Evolutionary conservation across 1,140 invertebrate genomes (phyloP), one percentile per base, ranked within the genome.

Genomic region (Leptonema lineaticorne): DNA sequence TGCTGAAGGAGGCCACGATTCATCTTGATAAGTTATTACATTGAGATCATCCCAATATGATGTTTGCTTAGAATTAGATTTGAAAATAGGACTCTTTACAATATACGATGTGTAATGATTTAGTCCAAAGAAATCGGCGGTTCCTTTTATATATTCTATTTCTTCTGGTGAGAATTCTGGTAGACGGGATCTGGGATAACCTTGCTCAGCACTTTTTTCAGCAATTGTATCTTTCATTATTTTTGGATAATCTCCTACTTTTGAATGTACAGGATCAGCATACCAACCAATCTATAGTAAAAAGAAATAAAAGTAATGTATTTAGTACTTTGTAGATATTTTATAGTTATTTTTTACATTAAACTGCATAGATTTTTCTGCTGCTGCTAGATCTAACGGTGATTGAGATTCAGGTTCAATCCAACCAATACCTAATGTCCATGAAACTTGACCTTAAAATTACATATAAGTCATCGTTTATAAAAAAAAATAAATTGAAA

Each of bases 21-120:
- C 8, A 45, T 46, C 59, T 14, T 24, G 16, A 27, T 6, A 29
- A 3, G 18, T 3, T 4, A 53, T 53, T 53, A 53, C 63, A 22
- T 64, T 58, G 2, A 64, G 74, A 1, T 72, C 65, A 33, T 82
- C 79, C 7, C 76, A 60, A 2, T 73, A 64, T 41, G 74, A 76
- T 0, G 74, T 68, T 2, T 27, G 0, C 45, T 26, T 6, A 26
- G 7, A 0, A 50, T 7, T 9, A n/a, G 27, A 1, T 14, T 9
- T n/a, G 3, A 7, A 7, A 45, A n/a, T 14, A 2, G 3, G 37
- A 45, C 14, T 2, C 16, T 45, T 45, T 3, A 45, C n/a, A n/a
- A n/a, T n/a, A n/a, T n/a, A n/a, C n/a, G n/a, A n/a, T n/a, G 84
- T 84, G 67, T 88, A 88, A 68, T 87, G 84, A 75, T 87, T 87